These are phyloP conservation scores for Molanna angustata DNA, from an alignment of 2,888 invertebrate genomes.

Conservation along the genomic window DNA sequence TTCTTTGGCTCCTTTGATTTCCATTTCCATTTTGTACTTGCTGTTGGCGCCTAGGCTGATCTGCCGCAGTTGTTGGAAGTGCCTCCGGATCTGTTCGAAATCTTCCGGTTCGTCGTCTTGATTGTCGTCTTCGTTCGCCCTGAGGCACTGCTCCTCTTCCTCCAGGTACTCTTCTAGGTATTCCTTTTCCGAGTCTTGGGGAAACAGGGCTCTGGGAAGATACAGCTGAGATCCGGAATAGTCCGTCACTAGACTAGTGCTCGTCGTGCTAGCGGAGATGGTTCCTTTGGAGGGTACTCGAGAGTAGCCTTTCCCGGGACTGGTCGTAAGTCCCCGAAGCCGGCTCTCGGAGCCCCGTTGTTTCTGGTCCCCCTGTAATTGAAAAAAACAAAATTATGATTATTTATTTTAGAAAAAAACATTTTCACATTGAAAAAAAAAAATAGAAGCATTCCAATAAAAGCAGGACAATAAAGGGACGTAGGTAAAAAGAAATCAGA, in stretches of 20 bases:
- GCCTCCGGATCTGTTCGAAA: conserved; percentile 56
- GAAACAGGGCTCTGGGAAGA: conserved; percentile 38
- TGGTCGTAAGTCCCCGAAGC: conserved; percentile 25
- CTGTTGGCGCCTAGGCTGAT: conserved; percentile 62
- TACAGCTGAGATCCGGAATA: conserved; percentile 38
- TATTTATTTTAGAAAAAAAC: too few relatives aligned
- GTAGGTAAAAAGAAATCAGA: too few relatives aligned
- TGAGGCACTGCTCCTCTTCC: conserved; percentile 13
- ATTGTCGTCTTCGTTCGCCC: too few relatives aligned
- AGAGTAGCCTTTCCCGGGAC: conserved; percentile 48
- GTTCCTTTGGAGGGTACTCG: conserved; percentile 52
- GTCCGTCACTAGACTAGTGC: conserved; percentile 58
- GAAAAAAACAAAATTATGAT: conserved; percentile 1
- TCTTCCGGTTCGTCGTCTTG: conserved; percentile 46
- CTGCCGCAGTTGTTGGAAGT: conserved; percentile 61
- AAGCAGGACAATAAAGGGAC: too few relatives aligned
- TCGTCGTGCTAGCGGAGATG: conserved; percentile 59
- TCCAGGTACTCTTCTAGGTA: conserved; percentile 43
- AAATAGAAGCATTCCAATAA: too few relatives aligned
- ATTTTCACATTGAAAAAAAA: too few relatives aligned
- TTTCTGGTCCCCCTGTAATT: conserved; percentile 47
- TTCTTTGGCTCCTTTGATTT: conserved; percentile 56
- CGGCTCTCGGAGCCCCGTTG: conserved; percentile 51
- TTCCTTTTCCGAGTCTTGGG: conserved; percentile 42
- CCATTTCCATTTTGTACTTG: conserved; percentile 63